Conservation (phyloP, 1,140 invertebrate genomes). For the Heliconius congener region DNA sequence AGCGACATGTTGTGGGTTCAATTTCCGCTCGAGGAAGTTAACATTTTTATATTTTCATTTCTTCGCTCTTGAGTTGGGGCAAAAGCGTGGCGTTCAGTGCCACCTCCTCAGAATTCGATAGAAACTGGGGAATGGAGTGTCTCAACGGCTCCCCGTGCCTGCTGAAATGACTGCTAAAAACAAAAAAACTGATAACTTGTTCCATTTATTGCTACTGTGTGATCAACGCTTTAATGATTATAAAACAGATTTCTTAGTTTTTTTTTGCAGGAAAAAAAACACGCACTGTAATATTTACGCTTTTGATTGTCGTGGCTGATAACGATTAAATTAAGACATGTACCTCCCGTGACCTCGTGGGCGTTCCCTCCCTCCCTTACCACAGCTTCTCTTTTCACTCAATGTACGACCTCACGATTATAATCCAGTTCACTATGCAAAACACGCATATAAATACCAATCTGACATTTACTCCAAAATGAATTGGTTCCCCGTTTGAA, state of each 20-base stretch:
- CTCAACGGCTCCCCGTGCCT: no score
- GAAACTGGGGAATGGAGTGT: no score
- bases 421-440: constrained; percentile 34
- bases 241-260: constrained; percentile 32
- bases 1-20: no score
- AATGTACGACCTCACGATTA: not conserved
- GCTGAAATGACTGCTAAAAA: not conserved
- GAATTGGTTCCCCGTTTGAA: constrained; percentile 26
- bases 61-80: no score
- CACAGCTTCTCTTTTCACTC: constrained; percentile 27
- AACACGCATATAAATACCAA: constrained; percentile 39
- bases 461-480: constrained; percentile 37
- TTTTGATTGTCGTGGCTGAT: constrained; percentile 65
- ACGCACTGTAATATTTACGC: constrained; percentile 46
- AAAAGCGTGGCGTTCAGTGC: no score
- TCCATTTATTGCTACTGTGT: constrained; percentile 14
- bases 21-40: no score
- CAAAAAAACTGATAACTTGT: not conserved
- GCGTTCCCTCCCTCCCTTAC: constrained; percentile 33
- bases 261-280: constrained; percentile 37
- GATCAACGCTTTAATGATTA: constrained; percentile 18
- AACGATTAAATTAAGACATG: constrained; percentile 68
- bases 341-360: constrained; percentile 49
- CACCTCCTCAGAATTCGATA: no score
- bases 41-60: no score